A percentile compares a stretch with the other conserved stretches of the same genome.
These are phyloP conservation scores for Rotaria magnacalcarata DNA, from an alignment of 2,888 invertebrate genomes.

Conservation along the genomic window DNA sequence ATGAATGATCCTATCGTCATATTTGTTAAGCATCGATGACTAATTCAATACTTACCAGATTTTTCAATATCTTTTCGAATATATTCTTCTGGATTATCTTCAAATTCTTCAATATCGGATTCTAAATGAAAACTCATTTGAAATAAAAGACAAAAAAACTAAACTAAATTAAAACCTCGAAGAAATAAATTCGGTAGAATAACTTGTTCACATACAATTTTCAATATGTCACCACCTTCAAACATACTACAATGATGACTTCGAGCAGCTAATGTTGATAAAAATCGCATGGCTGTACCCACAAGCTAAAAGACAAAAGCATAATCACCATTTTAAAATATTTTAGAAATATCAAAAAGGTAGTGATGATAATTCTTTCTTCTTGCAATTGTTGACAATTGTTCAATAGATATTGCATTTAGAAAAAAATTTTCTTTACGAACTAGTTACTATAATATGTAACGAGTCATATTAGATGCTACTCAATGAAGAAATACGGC, in stretches of 20 bases:
- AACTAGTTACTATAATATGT: too few relatives aligned
- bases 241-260: constrained; percentile 80
- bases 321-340: too few relatives aligned
- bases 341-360: too few relatives aligned
- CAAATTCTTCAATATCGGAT: constrained; percentile 87
- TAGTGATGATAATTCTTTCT: too few relatives aligned
- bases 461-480: too few relatives aligned
- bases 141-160: neutral
- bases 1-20: too few relatives aligned
- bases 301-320: constrained; percentile 74
- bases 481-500: too few relatives aligned
- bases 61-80: constrained; percentile 93
- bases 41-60: constrained; percentile 64
- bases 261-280: constrained; percentile 87
- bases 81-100: constrained; percentile 96
- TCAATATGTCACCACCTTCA: constrained; percentile 77
- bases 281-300: constrained; percentile 87
- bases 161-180: constrained; percentile 60
- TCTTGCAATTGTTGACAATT: too few relatives aligned
- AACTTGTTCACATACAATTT: constrained; percentile 89
- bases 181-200: constrained; percentile 97
- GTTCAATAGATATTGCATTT: too few relatives aligned
- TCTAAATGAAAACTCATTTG: constrained; percentile 50
- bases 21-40: neutral
- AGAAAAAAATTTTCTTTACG: too few relatives aligned